Percentiles rank a stretch among this genome's conserved stretches.
Conservation (phyloP, 2,797 vertebrate species). For the Hydrophis major region DNA sequence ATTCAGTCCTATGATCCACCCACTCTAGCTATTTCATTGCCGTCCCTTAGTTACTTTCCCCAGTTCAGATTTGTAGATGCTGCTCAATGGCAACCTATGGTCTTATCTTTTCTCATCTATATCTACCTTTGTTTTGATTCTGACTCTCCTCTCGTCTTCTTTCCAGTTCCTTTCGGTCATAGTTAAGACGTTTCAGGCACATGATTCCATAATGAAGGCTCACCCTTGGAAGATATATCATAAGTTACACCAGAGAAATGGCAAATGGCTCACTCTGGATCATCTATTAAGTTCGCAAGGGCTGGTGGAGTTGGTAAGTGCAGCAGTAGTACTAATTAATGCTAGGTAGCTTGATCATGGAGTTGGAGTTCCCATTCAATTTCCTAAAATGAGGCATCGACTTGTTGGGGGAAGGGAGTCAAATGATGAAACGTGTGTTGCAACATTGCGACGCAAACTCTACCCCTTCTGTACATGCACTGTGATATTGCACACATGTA, state of each 20-base stretch:
- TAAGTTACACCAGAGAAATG: neutral
- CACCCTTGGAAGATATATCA: constrained; percentile 73
- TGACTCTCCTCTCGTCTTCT: constrained; percentile 85
- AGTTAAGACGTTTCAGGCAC: constrained; percentile 93
- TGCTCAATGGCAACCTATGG: neutral
- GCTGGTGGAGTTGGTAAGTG: neutral
- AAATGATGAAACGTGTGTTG: constrained; percentile 2
- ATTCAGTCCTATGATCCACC: neutral
- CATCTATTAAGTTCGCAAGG: neutral
- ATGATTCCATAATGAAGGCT: constrained; percentile 94
- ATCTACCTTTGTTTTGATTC: constrained; percentile 84
- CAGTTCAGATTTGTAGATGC: neutral
- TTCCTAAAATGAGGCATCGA: neutral
- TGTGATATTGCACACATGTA: neutral
- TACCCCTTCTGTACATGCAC: neutral
- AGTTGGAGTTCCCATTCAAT: neutral
- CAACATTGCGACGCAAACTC: neutral
- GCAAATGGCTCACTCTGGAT: neutral
- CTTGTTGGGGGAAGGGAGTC: neutral
- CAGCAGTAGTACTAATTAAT: neutral
- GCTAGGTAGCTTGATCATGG: neutral
- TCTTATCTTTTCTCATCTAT: neutral
- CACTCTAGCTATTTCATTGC: neutral
- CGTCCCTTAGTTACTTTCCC: neutral
- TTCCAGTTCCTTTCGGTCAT: constrained; percentile 91